These are phyloP conservation scores for Mus caroli DNA, from an alignment of 2,797 vertebrate genomes.

Conservation along the genomic window DNA sequence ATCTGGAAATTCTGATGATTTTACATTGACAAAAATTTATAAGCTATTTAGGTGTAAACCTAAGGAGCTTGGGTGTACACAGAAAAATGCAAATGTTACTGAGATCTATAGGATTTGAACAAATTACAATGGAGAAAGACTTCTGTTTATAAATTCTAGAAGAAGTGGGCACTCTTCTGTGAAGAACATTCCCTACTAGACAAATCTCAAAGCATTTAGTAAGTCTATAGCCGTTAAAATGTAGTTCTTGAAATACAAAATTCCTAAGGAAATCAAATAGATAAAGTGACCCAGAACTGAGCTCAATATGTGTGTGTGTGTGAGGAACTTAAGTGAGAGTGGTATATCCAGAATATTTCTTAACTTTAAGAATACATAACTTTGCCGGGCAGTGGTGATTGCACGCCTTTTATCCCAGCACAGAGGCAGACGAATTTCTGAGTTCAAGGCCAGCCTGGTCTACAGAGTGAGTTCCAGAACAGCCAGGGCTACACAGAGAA, in stretches of 20 bases:
- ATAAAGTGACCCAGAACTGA: not conserved
- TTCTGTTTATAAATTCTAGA: constrained; percentile 21
- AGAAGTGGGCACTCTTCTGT: not conserved
- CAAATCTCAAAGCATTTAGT: not conserved
- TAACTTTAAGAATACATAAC: constrained; percentile 18
- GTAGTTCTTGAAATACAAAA: not conserved
- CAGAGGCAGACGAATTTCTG: too few relatives aligned
- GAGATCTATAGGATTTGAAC: constrained; percentile 36
- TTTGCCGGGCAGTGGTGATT: not conserved
- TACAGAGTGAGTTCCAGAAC: too few relatives aligned
- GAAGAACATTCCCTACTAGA: not conserved
- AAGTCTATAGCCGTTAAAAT: constrained; percentile 45
- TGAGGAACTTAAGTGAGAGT: not conserved
- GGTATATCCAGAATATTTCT: not conserved
- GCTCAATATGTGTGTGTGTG: not conserved
- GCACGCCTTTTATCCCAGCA: too few relatives aligned
- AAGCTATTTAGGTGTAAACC: constrained; percentile 25
- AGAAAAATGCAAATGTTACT: not conserved
- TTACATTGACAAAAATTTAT: constrained; percentile 21
- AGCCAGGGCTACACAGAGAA: too few relatives aligned
- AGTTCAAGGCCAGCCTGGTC: too few relatives aligned
- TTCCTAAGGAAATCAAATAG: constrained; percentile 1
- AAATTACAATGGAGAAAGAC: not conserved
- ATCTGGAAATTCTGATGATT: constrained; percentile 11
- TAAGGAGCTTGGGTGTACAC: not conserved